Percentiles rank a stretch among this genome's conserved stretches.
Evolutionary conservation across 2,797 vertebrate genomes (phyloP).

Genomic region (Sparidentex hasta): DNA sequence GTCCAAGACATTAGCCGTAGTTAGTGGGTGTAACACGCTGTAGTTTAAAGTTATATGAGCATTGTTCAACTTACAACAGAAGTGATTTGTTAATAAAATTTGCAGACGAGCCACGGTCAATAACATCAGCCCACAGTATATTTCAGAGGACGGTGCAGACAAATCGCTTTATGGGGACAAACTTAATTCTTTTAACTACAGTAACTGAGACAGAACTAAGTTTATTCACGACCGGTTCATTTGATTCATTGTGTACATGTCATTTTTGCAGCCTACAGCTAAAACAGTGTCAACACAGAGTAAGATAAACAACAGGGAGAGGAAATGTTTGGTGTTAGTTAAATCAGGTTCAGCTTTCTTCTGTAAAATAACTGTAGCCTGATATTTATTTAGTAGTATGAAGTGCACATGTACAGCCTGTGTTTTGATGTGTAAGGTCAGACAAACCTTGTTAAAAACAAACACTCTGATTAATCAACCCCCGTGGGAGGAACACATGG

Average conservation of each 20-base stretch:
- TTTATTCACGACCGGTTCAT: constrained; percentile 17
- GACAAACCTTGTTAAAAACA: constrained; percentile 7
- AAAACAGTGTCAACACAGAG: constrained; percentile 2
- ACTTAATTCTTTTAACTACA: constrained; percentile 33
- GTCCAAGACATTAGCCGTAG: too few relatives aligned
- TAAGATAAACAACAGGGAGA: not conserved
- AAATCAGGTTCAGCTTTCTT: not conserved
- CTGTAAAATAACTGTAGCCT: not conserved
- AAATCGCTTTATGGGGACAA: constrained; percentile 1
- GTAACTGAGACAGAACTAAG: constrained; percentile 34
- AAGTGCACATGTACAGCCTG: not conserved
- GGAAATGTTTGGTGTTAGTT: not conserved
- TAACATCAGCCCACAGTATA: constrained; percentile 4
- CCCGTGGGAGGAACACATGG: constrained; percentile 8
- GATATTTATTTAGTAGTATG: constrained; percentile 12
- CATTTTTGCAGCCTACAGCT: constrained; percentile 24
- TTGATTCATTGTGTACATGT: constrained; percentile 50
- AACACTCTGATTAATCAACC: constrained; percentile 18
- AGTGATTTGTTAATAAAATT: too few relatives aligned
- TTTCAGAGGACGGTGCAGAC: constrained; percentile 12
- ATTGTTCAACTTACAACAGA: too few relatives aligned
- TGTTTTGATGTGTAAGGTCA: constrained; percentile 6
- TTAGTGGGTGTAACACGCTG: too few relatives aligned
- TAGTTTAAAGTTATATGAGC: too few relatives aligned
- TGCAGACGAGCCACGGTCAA: not conserved